These are phyloP conservation scores for Drosophila mettleri DNA, from an alignment of 2,888 invertebrate genomes.

Conservation along the genomic window DNA sequence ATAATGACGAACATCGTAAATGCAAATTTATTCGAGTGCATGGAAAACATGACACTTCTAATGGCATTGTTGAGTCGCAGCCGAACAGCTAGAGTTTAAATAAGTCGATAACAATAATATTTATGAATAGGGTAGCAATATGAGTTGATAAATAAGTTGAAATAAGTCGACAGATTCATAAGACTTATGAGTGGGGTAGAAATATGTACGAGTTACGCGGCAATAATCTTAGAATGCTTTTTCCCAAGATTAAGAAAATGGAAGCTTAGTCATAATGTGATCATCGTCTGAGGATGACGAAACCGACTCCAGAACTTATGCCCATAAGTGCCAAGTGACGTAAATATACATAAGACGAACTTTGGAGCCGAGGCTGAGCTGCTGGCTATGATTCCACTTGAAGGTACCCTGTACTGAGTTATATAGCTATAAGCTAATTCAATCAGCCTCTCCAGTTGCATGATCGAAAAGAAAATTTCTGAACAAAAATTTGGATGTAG, in stretches of 20 bases:
- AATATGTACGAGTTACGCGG: too few relatives aligned
- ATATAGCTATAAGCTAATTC: too few relatives aligned
- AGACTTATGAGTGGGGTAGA: not conserved
- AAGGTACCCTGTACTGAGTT: not conserved
- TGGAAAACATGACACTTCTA: constrained; percentile 59
- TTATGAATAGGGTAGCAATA: not conserved
- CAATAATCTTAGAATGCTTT: too few relatives aligned
- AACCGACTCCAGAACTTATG: not conserved
- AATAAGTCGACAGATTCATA: constrained; percentile 2
- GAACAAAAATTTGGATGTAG: too few relatives aligned
- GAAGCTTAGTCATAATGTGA: constrained; percentile 18
- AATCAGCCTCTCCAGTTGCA: too few relatives aligned
- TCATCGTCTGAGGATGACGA: not conserved
- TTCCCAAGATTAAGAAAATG: not conserved
- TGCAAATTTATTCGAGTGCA: constrained; percentile 46
- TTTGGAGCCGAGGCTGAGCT: not conserved
- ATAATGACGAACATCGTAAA: constrained; percentile 43
- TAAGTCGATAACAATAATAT: not conserved
- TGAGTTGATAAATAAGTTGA: too few relatives aligned
- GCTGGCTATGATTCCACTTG: too few relatives aligned
- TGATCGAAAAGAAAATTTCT: too few relatives aligned
- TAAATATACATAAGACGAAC: not conserved
- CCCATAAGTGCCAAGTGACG: constrained; percentile 18
- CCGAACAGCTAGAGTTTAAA: not conserved
- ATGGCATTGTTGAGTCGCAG: constrained; percentile 4